Base-by-base conservation (phyloP, 2,888 invertebrate species). In the Dorcus parallelipipedus region DNA sequence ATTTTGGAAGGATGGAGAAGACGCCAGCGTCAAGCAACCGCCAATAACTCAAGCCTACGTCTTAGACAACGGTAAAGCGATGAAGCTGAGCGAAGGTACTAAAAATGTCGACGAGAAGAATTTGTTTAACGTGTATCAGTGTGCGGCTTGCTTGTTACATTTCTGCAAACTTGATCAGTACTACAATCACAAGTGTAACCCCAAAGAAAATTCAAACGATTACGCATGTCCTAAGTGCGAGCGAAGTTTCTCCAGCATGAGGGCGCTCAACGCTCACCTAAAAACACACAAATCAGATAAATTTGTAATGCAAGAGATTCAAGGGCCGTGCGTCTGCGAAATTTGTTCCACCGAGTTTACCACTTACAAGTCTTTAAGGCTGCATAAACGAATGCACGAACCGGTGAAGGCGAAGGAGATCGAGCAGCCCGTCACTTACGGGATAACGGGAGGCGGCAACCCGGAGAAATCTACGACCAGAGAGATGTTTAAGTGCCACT, bases 301-400 rank as follows among this genome's bases (percentile, higher is more conserved):
- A n/a, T 41, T 45, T 5, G 26, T 33, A 7, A 20, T n/a, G 17
- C 48, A 55, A 56, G 9, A 17, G 43, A 6, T 40, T 38, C 6
- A 47, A 51, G 76, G 76, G 3, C 77, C 79, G 1, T 84, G 81
- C 63, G 73, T 81, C 52, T 90, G 90, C 66, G 79, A 80, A 6
- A 79, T 84, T n/a, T 90, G 90, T 68, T 83, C 83, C 41, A 91
- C 90, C 0, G 77, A 81, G 54, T 90, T 90, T 68, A 81, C 82
- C 0, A 83, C 86, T 0, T 85, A 84, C 64, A 91, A 89, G 69
- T 84, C 84, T 4, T 73, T 88, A 54, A 81, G 88, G 66, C 76
- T 91, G 49, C 91, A 91, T 71, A 84, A 83, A 67, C 82, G 89
- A 61, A 90, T 91, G 85, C 91, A 91, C 66, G 85, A 86, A 39